Evolutionary conservation across 2,888 invertebrate species (phyloP).

Genomic region (Macaria liturata): DNA sequence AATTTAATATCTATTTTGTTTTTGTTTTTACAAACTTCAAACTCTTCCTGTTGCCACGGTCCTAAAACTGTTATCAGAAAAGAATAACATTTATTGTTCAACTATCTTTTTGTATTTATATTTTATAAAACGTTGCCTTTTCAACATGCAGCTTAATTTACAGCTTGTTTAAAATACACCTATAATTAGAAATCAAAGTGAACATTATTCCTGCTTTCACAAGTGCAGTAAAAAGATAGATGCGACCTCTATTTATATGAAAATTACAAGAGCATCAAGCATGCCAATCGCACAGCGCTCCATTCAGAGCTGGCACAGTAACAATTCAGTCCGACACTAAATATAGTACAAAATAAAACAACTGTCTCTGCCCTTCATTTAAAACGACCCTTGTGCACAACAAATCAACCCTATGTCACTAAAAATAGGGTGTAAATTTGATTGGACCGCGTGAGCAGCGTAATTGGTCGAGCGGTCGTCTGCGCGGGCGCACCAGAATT

Average conservation of each 20-base stretch:
- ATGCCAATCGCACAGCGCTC: constrained; percentile 67
- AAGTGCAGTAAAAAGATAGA: background rate
- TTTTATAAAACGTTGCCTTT: too few relatives aligned
- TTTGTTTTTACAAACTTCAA: too few relatives aligned
- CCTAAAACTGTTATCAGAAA: too few relatives aligned
- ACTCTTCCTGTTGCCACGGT: too few relatives aligned
- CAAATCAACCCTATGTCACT: constrained; percentile 54
- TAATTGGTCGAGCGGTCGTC: constrained; percentile 75
- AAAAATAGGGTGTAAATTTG: constrained; percentile 62
- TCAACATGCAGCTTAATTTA: too few relatives aligned
- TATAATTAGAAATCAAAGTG: too few relatives aligned
- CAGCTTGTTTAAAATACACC: too few relatives aligned
- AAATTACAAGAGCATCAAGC: constrained; percentile 44
- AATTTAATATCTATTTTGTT: too few relatives aligned
- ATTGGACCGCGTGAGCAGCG: constrained; percentile 51
- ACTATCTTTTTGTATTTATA: too few relatives aligned
- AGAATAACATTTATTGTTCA: too few relatives aligned
- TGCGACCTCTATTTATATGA: constrained; percentile 30
- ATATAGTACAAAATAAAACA: constrained; percentile 83
- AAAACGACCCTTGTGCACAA: constrained; percentile 49
- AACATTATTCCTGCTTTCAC: background rate
- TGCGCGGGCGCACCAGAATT: constrained; percentile 80
- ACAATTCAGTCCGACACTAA: constrained; percentile 79
- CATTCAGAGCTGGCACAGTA: constrained; percentile 75
- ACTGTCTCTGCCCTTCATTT: constrained; percentile 81